Evolutionary conservation across 2,888 invertebrate genomes (phyloP), one percentile per base, ranked within the genome.

Genomic region (Ormyrus labotus): DNA sequence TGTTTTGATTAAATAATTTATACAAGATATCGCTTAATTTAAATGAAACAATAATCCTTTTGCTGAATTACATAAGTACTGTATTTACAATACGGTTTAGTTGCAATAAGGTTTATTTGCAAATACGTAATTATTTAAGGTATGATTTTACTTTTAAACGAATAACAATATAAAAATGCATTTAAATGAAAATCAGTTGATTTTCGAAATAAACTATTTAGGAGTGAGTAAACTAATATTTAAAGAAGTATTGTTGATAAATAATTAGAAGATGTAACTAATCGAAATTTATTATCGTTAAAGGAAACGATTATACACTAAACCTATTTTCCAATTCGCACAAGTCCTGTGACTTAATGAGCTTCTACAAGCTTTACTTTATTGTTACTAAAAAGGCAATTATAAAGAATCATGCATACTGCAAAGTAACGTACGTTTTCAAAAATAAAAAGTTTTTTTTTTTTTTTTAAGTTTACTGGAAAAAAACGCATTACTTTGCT

Each of bases 331-430:
- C 57, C 13, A 11, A 75, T 75, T 75, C 80, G 80, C 80, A 80
- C 75, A 80, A 80, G 80, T 80, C 67, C 47, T 78, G 48, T 78
- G 73, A 78, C 78, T 78, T 73, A 78, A 68, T 7, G 48, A 78
- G 65, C 72, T 72, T 78, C 51, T 63, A 57, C 7, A 58, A 79
- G 50, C 61, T 74, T 79, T 69, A 34, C 34, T 34, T 34, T 34
- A 34, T 34, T 58, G 9, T 69, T 64, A 13, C 13, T 64, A 57
- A 61, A 53, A 67, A 73, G 47, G 45, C 58, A 63, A 48, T 58
- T 50, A 51, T 70, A 69, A 77, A 67, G 67, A 51, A 67, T 50
- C 47, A 61, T 64, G 58, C 7, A 77, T 77, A 71, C 76, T 13
- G 48, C 70, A 70, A 57, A 55, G 63, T 68, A 68, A 61, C 55